Evolutionary conservation across 2,797 vertebrate genomes (phyloP).

Genomic region (Harpagifer antarcticus): DNA sequence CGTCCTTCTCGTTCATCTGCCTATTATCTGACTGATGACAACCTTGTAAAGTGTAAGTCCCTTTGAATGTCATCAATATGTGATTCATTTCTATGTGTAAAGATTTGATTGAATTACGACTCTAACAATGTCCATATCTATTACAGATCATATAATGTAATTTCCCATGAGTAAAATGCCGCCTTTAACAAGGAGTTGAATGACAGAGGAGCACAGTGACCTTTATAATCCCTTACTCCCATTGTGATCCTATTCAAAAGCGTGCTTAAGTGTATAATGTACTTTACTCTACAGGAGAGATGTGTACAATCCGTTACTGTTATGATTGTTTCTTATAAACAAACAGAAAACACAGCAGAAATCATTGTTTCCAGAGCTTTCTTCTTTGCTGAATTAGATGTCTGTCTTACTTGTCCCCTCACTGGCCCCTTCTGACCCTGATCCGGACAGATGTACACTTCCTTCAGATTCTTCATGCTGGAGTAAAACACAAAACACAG

Average conservation of each 20-base stretch:
- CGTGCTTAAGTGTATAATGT: neutral
- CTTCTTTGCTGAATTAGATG: neutral
- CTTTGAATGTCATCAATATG: too few species aligned
- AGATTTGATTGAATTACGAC: too few species aligned
- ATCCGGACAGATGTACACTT: slow-evolving; percentile 90
- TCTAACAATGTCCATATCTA: too few species aligned
- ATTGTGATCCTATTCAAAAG: neutral
- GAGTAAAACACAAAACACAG: slow-evolving; percentile 95
- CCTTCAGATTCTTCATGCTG: slow-evolving; percentile 94
- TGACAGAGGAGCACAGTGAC: too few species aligned
- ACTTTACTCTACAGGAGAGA: neutral
- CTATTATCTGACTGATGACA: too few species aligned
- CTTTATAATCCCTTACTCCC: too few species aligned
- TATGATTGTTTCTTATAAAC: slow-evolving; percentile 3
- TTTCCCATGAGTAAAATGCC: too few species aligned
- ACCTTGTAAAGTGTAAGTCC: too few species aligned
- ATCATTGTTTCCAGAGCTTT: neutral
- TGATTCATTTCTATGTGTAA: too few species aligned
- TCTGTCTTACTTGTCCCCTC: slow-evolving; percentile 91
- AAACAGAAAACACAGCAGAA: neutral
- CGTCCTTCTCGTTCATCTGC: neutral
- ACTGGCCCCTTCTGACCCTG: slow-evolving; percentile 85
- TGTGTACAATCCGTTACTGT: neutral
- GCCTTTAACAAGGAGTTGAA: too few species aligned
- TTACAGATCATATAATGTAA: too few species aligned